Evolutionary conservation across 2,113 vertebrate genomes (phyloP).

Genomic region (Malurus alboscapulatus): DNA sequence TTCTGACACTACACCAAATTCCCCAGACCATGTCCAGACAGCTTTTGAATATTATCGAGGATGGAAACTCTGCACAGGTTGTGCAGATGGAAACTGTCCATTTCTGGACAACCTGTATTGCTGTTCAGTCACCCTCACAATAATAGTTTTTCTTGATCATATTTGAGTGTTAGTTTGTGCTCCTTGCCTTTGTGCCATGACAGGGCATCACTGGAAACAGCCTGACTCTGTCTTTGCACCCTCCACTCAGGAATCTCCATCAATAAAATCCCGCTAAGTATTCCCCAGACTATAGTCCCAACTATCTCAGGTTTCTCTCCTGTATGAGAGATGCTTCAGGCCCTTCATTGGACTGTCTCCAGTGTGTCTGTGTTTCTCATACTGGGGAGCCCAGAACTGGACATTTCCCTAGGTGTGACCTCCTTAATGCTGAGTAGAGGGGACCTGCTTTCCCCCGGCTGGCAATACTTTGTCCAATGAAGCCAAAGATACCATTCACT

Average conservation of each 20-base stretch:
- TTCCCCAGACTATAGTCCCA: background rate
- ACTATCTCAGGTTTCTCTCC: background rate
- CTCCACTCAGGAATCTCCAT: background rate
- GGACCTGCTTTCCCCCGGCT: background rate
- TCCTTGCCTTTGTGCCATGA: background rate
- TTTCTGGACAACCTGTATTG: background rate
- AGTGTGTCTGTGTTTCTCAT: background rate
- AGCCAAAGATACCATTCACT: background rate
- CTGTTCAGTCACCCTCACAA: background rate
- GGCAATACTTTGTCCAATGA: background rate
- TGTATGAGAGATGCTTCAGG: background rate
- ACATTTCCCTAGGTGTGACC: background rate
- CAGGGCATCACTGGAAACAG: background rate
- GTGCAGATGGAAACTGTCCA: background rate
- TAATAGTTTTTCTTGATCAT: background rate
- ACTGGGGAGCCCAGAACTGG: background rate
- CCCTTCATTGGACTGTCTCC: background rate
- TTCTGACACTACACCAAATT: accelerated
- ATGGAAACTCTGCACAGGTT: background rate
- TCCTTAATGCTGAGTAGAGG: background rate
- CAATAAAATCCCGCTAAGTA: background rate
- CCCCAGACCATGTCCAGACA: accelerated
- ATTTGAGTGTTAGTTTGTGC: background rate
- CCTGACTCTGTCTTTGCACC: background rate
- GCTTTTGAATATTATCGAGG: background rate